Evolutionary conservation across 2,797 vertebrate genomes (phyloP).

Genomic region (Rhinoraja longicauda): DNA sequence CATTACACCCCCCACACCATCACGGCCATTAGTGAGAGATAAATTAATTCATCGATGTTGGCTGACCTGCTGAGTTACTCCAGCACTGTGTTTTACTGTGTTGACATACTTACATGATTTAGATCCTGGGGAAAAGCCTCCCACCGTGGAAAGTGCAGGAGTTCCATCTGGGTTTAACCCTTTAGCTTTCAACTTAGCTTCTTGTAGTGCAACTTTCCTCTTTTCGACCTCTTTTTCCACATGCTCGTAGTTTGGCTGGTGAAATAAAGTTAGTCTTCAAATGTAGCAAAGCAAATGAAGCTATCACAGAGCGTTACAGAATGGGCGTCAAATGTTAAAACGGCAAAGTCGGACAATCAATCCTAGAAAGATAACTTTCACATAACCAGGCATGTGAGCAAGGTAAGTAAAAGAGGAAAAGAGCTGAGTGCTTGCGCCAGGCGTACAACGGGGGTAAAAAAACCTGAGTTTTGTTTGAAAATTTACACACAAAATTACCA

Average conservation of each 20-base stretch:
- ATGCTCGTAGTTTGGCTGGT: conserved; percentile 88
- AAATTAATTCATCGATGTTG: no score
- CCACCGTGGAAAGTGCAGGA: conserved; percentile 81
- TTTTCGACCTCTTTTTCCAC: conserved; percentile 96
- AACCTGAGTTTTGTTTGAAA: no score
- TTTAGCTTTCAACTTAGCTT: conserved; percentile 95
- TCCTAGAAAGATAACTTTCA: no score
- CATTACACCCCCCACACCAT: no score
- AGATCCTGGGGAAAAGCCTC: conserved; percentile 93
- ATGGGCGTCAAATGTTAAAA: neutral
- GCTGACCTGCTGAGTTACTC: no score
- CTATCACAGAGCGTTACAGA: neutral
- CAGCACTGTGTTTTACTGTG: neutral
- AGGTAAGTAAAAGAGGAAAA: no score
- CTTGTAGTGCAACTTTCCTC: conserved; percentile 84
- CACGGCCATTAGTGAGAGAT: no score
- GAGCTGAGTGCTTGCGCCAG: no score
- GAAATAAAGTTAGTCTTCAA: neutral
- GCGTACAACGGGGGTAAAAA: no score
- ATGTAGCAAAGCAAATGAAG: neutral
- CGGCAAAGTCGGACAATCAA: neutral
- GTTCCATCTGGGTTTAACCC: conserved; percentile 94
- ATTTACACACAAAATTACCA: no score
- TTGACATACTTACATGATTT: conserved; percentile 75
- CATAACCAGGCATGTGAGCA: no score